Evolutionary conservation across 1,140 invertebrate genomes (phyloP).

Genomic region (Atta cephalotes): DNA sequence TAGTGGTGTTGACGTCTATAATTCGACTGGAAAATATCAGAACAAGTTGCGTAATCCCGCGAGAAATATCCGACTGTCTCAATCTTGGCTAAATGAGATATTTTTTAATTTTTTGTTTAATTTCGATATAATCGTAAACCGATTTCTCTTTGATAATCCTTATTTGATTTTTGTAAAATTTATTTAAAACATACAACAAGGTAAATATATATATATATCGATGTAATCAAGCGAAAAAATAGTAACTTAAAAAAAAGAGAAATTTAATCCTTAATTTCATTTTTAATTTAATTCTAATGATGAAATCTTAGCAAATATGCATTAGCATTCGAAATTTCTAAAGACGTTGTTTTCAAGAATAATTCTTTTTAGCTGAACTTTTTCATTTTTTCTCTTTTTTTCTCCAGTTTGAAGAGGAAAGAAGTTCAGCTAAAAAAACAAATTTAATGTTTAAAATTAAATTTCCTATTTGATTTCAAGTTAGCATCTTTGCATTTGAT

Average conservation of each 20-base stretch:
- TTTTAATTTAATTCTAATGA: no score
- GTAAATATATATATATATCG: neutral
- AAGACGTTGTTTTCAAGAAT: neutral
- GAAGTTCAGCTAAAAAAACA: no score
- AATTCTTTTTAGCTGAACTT: neutral
- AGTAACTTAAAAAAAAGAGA: neutral
- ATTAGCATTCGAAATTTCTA: neutral
- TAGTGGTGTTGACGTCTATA: slow-evolving; percentile 75
- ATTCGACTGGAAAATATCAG: slow-evolving; percentile 75
- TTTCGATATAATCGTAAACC: neutral
- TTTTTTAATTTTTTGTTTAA: slow-evolving; percentile 39
- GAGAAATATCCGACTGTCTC: slow-evolving; percentile 61
- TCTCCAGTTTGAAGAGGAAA: no score
- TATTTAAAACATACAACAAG: neutral
- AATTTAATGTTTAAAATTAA: neutral
- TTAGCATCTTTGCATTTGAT: neutral
- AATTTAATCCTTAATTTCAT: neutral
- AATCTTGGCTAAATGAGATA: slow-evolving; percentile 56
- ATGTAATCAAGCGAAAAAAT: neutral
- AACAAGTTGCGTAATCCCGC: slow-evolving; percentile 68
- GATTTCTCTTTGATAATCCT: neutral
- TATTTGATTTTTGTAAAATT: neutral
- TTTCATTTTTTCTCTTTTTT: no score
- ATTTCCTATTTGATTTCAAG: neutral
- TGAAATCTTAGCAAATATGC: neutral